A percentile compares a stretch with the other conserved stretches of the same genome.
phyloP scores from a whole-genome alignment of 2,113 vertebrate species.

The Halichoerus grypus region DNA sequence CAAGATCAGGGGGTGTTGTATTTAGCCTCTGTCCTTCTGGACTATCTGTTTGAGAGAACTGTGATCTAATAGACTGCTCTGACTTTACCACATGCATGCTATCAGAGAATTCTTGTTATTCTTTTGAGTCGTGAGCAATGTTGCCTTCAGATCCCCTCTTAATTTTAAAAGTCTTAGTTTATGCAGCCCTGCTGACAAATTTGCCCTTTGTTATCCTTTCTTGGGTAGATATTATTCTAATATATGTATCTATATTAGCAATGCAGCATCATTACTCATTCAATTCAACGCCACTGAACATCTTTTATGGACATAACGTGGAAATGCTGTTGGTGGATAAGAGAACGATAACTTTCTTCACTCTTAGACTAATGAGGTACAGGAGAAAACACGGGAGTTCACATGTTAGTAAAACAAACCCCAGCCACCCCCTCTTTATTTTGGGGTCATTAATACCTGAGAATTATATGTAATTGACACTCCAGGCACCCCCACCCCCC shows the following conservation, averaged over 20 bases:
- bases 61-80: not conserved
- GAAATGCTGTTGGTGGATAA: not conserved
- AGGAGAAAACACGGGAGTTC: not conserved
- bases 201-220: not conserved
- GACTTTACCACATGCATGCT: not conserved
- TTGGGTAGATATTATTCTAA: not conserved
- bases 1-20: rapidly evolving
- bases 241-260: not conserved
- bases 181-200: not conserved
- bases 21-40: not conserved
- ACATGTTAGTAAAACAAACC: not conserved
- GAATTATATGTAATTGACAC: not conserved
- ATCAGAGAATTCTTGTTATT: not conserved
- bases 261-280: not conserved
- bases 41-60: not conserved
- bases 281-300: not conserved
- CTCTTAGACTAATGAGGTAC: not conserved
- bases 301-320: not conserved
- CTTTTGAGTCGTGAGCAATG: not conserved
- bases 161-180: not conserved
- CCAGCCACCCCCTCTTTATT: not conserved
- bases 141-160: not conserved
- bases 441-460: not conserved
- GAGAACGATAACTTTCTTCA: not conserved
- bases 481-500: not conserved